These are phyloP conservation scores for Galagoides demidoff DNA, from an alignment of 2,797 vertebrate species.

Conservation along the genomic window DNA sequence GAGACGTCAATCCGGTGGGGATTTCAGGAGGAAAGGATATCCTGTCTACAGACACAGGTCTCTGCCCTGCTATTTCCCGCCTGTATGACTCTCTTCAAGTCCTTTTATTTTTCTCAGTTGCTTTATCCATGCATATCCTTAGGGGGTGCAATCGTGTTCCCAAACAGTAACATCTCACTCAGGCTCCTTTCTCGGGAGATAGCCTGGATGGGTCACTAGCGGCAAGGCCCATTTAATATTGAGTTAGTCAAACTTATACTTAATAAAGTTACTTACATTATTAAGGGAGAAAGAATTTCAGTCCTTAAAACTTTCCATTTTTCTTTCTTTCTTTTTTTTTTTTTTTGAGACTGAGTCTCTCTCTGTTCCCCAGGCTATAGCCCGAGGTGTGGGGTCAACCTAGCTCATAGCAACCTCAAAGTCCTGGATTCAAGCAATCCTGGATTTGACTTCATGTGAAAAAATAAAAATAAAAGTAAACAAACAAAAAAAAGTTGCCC, in stretches of 20 bases:
- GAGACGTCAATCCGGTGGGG: background rate
- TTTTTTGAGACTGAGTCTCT: too few species aligned
- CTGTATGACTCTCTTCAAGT: background rate
- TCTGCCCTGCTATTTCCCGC: background rate
- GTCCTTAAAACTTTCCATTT: background rate
- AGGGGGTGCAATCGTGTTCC: too few species aligned
- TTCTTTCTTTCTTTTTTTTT: background rate
- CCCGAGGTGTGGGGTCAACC: too few species aligned
- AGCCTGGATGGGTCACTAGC: background rate
- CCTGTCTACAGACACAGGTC: background rate
- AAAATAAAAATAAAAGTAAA: background rate
- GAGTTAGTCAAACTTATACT: background rate
- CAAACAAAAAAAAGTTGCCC: background rate
- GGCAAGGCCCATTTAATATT: background rate
- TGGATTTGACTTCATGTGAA: background rate
- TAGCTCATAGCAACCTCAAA: too few species aligned
- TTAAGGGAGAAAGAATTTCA: background rate
- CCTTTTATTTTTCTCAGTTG: background rate
- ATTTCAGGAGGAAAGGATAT: background rate
- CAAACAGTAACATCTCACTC: background rate
- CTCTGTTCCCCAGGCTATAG: too few species aligned
- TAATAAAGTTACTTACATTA: conserved; percentile 2
- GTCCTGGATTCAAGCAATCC: too few species aligned
- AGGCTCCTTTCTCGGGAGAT: background rate
- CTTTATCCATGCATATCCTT: background rate